Conservation (phyloP, 2,797 vertebrate genomes). For the Uromys caudimaculatus region DNA sequence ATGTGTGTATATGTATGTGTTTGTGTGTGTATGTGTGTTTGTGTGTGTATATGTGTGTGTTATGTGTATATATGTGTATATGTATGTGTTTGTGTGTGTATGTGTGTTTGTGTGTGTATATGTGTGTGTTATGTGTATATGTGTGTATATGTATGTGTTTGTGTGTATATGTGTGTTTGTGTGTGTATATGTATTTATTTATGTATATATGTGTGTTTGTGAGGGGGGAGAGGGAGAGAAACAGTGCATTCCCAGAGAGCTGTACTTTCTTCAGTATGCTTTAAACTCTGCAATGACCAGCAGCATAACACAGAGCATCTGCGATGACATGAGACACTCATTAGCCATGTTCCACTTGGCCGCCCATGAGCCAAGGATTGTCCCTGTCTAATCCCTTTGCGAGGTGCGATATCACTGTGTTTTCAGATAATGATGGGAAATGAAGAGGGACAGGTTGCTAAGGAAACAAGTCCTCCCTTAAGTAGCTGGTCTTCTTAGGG, state of each 20-base stretch:
- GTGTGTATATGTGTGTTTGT: not conserved
- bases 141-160: accelerated
- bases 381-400: not conserved
- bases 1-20: accelerated
- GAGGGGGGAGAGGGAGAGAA: too few relatives aligned
- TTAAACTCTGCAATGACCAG: not conserved
- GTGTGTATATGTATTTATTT: accelerated
- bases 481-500: too few relatives aligned
- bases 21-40: accelerated
- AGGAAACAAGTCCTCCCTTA: not conserved
- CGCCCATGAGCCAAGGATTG: accelerated
- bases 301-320: accelerated
- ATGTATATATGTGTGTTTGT: accelerated
- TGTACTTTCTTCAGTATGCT: not conserved
- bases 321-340: accelerated
- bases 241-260: not conserved
- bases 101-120: accelerated
- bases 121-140: accelerated
- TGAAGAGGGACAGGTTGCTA: not conserved
- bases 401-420: not conserved
- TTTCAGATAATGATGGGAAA: not conserved
- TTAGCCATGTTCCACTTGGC: not conserved
- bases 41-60: accelerated
- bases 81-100: accelerated
- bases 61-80: accelerated